Evolutionary conservation across 2,797 vertebrate genomes (phyloP), one percentile per base, ranked within the genome.

Genomic region (Myotis myotis): DNA sequence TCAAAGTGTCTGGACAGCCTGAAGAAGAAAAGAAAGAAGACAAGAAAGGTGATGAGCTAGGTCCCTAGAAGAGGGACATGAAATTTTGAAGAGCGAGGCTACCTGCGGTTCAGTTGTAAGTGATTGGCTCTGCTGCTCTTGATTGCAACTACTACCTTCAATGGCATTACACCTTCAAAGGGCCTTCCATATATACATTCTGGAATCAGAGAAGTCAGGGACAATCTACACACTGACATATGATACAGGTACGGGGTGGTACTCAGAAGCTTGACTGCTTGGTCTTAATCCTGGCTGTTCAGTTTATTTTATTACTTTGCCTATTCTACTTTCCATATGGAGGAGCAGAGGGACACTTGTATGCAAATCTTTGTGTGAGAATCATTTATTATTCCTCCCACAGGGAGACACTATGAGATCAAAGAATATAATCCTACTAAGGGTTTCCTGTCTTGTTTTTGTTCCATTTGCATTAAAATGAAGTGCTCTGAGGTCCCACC

Each of bases 301-400:
- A 71, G 78, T 89, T 93, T 47, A 79, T 93, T 84, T 57, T 89
- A 36, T 55, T 86, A 92, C 81, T 47, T 25, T 94, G 12, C 20
- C 20, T 82, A 19, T 71, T 91, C n/a, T 72, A 76, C 28, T 60
- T 75, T 89, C 47, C 51, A 68, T 36, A 38, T 80, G 38, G 81
- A 57, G 38, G 53, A 20, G 17, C 8, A 76, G 28, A 19, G n/a
- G 33, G 38, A 51, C 13, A 49, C 28, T 25, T 57, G 60, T 62
- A 60, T 62, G 76, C 82, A 95, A 92, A 90, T 86, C 57, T 85
- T 91, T 66, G 7, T 60, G 25, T 79, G 23, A 93, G 36, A 68
- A 90, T 86, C 33, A 71, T 90, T 62, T 90, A 33, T 79, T 95
- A 82, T 75, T 89, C 55, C 19, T 96, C 17, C 38, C 75, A 62